Conservation (phyloP, 2,797 vertebrate species). For the Takifugu rubripes region DNA sequence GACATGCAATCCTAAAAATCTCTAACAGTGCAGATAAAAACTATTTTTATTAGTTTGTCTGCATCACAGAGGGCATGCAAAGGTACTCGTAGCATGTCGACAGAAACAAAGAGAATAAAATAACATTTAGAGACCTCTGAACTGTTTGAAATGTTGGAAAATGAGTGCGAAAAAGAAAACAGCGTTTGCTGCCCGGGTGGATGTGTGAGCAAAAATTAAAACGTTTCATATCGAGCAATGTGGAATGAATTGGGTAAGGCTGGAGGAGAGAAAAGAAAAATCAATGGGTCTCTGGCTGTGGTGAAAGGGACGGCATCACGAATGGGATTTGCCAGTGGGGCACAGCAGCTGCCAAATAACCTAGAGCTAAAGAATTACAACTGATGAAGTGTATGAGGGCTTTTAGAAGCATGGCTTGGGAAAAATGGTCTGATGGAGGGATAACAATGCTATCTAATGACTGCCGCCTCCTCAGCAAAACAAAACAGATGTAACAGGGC, state of each 20-base stretch:
- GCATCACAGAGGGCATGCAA: constrained; percentile 3
- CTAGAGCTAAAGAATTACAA: constrained; percentile 95
- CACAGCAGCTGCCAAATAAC: constrained; percentile 96
- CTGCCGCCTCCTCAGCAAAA: constrained; percentile 66
- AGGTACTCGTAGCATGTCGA: constrained; percentile 18
- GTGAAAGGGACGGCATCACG: constrained; percentile 88
- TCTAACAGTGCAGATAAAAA: background rate
- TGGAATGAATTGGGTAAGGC: constrained; percentile 84
- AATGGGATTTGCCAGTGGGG: constrained; percentile 96
- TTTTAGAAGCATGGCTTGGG: constrained; percentile 82
- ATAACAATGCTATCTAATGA: constrained; percentile 82
- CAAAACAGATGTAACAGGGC: constrained; percentile 57
- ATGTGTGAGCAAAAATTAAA: constrained; percentile 94
- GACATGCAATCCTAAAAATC: constrained; percentile 26
- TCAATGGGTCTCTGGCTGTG: constrained; percentile 90
- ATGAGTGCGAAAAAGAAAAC: constrained; percentile 45
- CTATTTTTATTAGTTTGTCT: background rate
- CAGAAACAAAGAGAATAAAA: constrained; percentile 13
- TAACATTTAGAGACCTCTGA: constrained; percentile 73
- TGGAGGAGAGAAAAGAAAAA: constrained; percentile 86
- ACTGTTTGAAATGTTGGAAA: constrained; percentile 78
- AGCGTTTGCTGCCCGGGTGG: constrained; percentile 79
- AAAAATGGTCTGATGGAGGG: constrained; percentile 82
- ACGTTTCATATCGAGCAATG: constrained; percentile 96
- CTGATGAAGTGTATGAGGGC: constrained; percentile 89